Conservation (phyloP, 2,888 invertebrate genomes). For the Myopa testacea region DNA sequence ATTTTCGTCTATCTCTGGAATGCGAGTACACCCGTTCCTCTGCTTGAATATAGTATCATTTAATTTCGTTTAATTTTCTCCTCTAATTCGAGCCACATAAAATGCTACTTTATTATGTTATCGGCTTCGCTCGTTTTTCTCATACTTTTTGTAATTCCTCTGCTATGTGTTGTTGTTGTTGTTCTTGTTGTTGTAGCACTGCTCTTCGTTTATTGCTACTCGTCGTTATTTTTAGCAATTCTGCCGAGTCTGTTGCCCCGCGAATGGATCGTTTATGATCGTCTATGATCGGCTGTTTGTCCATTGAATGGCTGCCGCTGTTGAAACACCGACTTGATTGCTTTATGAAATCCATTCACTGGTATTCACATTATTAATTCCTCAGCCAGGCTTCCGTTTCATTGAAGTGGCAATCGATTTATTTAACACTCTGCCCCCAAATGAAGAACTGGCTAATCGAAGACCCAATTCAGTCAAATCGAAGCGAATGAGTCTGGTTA, state of each 20-base stretch:
- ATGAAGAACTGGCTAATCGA: too few species aligned
- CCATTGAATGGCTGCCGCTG: too few species aligned
- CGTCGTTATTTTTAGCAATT: neutral
- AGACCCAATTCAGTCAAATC: too few species aligned
- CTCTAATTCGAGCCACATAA: slow-evolving; percentile 8
- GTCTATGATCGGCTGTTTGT: neutral
- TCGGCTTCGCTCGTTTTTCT: neutral
- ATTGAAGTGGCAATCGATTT: too few species aligned
- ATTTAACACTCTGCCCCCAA: too few species aligned
- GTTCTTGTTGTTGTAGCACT: neutral
- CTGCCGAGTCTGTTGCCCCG: neutral
- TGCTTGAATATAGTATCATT: slow-evolving; percentile 18
- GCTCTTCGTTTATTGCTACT: neutral
- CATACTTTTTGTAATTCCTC: slow-evolving; percentile 25
- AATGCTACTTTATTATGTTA: slow-evolving; percentile 1
- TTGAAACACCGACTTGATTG: too few species aligned
- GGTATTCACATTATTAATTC: too few species aligned
- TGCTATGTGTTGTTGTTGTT: neutral
- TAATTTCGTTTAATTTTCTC: slow-evolving; percentile 23
- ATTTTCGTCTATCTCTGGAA: slow-evolving; percentile 64
- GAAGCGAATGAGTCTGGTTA: too few species aligned
- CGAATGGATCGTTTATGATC: neutral
- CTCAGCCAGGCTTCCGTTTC: too few species aligned
- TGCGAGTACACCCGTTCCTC: slow-evolving; percentile 42
- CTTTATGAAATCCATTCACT: too few species aligned